A percentile compares a stretch with the other conserved stretches of the same genome.
Conservation (phyloP, 2,113 vertebrate species). For the Trematomus loennbergii region DNA sequence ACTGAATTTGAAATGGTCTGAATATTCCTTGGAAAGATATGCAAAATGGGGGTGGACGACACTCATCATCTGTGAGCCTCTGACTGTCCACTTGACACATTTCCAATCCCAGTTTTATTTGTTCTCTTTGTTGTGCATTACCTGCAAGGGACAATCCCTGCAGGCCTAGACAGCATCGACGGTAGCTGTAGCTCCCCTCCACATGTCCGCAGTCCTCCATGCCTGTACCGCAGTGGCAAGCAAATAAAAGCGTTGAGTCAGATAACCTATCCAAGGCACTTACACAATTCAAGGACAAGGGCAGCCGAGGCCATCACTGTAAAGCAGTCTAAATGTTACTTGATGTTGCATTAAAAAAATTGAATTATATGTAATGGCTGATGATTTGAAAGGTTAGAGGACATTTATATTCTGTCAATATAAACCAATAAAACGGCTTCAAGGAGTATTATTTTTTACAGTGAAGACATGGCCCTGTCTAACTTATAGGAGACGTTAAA, state of each 20-base stretch:
- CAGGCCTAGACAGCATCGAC: conserved; percentile 51
- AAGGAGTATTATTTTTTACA: background rate
- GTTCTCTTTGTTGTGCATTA: conserved; percentile 49
- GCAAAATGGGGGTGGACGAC: conserved; percentile 16
- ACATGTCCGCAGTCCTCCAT: conserved; percentile 82
- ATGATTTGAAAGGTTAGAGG: background rate
- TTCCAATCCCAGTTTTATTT: conserved; percentile 16
- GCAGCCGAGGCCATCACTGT: conserved; percentile 69
- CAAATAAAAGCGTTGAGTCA: conserved; percentile 87
- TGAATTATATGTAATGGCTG: background rate
- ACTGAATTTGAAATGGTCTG: conserved; percentile 1
- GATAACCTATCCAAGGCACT: conserved; percentile 85
- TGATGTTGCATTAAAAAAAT: background rate
- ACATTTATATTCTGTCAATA: background rate
- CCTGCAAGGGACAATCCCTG: conserved; percentile 36
- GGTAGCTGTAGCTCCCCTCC: conserved; percentile 58
- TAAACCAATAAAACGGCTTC: background rate
- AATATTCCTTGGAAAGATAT: background rate
- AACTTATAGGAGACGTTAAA: conserved; percentile 36
- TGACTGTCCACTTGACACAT: conserved; percentile 34
- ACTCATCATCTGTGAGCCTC: conserved; percentile 6
- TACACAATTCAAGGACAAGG: conserved; percentile 87
- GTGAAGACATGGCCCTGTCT: conserved; percentile 1
- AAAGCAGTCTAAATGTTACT: conserved; percentile 33
- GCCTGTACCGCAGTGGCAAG: conserved; percentile 85